Conservation (phyloP, 2,113 vertebrate species). For the Mustela nigripes region DNA sequence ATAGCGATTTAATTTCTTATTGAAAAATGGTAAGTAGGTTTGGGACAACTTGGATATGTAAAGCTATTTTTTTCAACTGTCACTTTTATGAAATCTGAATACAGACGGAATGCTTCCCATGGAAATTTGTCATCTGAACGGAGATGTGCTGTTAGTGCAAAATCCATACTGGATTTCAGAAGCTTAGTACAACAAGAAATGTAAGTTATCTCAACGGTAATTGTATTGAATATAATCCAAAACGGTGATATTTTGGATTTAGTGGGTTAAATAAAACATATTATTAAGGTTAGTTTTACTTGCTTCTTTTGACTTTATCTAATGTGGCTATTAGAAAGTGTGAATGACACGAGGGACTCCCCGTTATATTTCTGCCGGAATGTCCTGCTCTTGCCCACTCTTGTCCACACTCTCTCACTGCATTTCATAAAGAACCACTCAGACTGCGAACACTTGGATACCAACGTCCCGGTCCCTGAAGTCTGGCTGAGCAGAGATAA, state of each 20-base stretch:
- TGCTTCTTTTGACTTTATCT: constrained; percentile 1
- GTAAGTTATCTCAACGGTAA: background rate
- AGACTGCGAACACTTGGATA: background rate
- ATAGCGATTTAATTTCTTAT: background rate
- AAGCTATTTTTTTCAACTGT: background rate
- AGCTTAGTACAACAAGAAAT: background rate
- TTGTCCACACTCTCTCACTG: background rate
- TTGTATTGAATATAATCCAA: background rate
- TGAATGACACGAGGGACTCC: background rate
- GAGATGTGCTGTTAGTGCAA: background rate
- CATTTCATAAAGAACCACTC: background rate
- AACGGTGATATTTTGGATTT: constrained; percentile 22
- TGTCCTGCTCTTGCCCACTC: background rate
- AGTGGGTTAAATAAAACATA: background rate
- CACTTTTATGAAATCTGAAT: constrained; percentile 21
- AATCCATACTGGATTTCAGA: background rate
- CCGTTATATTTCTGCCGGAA: background rate
- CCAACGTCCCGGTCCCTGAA: background rate
- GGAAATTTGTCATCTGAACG: background rate
- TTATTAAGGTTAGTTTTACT: background rate
- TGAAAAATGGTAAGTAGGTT: background rate
- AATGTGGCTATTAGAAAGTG: background rate
- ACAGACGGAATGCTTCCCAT: background rate
- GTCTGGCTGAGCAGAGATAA: background rate
- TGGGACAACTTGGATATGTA: background rate